Percentiles rank a stretch among this genome's conserved stretches.
Conservation (phyloP, 2,113 vertebrate species). For the Marmota monax region DNA sequence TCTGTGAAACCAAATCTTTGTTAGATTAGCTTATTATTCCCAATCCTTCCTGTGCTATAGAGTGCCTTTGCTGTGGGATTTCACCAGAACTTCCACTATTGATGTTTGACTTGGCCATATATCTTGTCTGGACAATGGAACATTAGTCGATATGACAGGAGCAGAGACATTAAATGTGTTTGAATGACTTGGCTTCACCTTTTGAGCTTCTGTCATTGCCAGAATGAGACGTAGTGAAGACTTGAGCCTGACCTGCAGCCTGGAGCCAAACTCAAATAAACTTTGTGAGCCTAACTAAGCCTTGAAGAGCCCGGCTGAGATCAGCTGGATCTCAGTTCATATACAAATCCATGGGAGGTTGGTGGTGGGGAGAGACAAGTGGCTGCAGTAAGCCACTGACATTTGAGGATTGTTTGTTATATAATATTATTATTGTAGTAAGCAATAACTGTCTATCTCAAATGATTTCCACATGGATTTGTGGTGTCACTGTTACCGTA, state of each 20-base stretch:
- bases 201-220: constrained; percentile 29
- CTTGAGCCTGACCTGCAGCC: constrained; percentile 21
- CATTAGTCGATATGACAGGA: not conserved
- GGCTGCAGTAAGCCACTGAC: not conserved
- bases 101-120: not conserved
- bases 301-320: constrained; percentile 7
- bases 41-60: not conserved
- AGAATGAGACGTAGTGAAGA: constrained; percentile 35
- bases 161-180: not conserved
- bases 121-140: constrained; percentile 10
- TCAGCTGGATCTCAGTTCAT: constrained; percentile 40
- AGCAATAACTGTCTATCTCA: constrained; percentile 27
- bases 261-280: constrained; percentile 53
- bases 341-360: not conserved
- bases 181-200: constrained; percentile 38
- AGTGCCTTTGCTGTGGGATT: constrained; percentile 15
- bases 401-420: constrained; percentile 29
- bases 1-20: constrained; percentile 2
- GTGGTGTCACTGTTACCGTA: not conserved
- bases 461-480: constrained; percentile 32
- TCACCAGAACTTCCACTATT: not conserved
- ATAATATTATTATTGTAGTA: not conserved
- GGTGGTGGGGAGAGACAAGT: not conserved
- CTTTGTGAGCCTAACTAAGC: not conserved
- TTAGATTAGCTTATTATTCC: not conserved